Conservation (phyloP, 2,797 vertebrate species). For the Phataginus tricuspis region DNA sequence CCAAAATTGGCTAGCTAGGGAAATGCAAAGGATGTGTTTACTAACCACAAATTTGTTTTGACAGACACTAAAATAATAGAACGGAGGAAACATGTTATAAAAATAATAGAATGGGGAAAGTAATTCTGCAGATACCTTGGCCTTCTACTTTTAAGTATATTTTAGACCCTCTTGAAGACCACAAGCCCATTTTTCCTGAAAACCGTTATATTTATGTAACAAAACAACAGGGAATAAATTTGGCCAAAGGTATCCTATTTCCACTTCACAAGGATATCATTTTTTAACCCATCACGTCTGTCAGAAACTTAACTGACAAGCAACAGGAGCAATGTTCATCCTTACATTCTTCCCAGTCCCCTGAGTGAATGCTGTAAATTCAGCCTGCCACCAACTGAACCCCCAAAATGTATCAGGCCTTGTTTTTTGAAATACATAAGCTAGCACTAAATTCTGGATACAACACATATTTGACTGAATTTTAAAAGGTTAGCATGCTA, state of each 20-base stretch:
- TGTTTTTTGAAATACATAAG: not conserved
- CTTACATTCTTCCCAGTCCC: not conserved
- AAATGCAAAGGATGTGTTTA: conserved; percentile 45
- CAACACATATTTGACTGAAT: not conserved
- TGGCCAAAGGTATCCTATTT: conserved; percentile 37
- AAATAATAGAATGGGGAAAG: not conserved
- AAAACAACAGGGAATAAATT: conserved; percentile 45
- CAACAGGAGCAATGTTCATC: not conserved
- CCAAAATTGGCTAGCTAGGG: conserved; percentile 1
- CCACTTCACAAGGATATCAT: conserved; percentile 10
- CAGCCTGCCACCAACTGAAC: not conserved
- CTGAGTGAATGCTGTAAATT: not conserved
- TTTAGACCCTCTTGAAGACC: conserved; percentile 52
- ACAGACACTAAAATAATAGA: conserved; percentile 60
- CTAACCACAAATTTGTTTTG: conserved; percentile 55
- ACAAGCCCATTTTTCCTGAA: conserved; percentile 5
- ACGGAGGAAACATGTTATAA: not conserved
- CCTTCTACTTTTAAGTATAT: conserved; percentile 42
- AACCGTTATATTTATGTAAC: conserved; percentile 25
- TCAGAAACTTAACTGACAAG: not conserved
- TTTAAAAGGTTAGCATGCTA: not conserved
- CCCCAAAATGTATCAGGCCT: not conserved
- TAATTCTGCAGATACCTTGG: not conserved
- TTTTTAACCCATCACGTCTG: not conserved
- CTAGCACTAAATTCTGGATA: not conserved